Percentiles rank a stretch among this genome's conserved stretches.
Evolutionary conservation across 2,888 invertebrate genomes (phyloP).

Genomic region (Sepiola atlantica): DNA sequence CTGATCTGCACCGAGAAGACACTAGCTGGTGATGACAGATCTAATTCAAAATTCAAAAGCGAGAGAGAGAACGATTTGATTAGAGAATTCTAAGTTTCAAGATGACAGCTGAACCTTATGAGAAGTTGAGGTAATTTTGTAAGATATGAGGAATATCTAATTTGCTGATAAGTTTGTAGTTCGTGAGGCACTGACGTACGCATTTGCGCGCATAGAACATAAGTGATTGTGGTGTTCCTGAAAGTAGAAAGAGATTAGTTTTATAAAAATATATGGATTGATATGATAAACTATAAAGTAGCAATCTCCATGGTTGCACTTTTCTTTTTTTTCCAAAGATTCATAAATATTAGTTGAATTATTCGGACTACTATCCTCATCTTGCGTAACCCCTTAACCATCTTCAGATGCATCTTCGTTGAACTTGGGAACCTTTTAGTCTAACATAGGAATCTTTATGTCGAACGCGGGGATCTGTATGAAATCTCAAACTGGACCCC

Average conservation of each 20-base stretch:
- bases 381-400: neutral
- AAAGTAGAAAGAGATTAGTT: neutral
- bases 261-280: neutral
- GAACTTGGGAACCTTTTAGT: neutral
- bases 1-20: too few species aligned
- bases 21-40: too few species aligned
- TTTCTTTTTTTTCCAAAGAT: neutral
- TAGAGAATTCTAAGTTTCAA: too few species aligned
- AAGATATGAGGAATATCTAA: slow-evolving; percentile 55
- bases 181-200: slow-evolving; percentile 54
- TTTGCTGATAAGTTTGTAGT: slow-evolving; percentile 52
- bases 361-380: neutral
- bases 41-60: too few species aligned
- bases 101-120: neutral
- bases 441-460: too few species aligned
- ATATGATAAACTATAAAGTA: neutral
- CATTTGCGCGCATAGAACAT: slow-evolving; percentile 57
- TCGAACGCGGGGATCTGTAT: too few species aligned
- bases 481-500: too few species aligned
- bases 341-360: neutral
- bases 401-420: neutral
- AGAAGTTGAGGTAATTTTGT: slow-evolving; percentile 55
- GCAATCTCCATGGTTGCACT: neutral
- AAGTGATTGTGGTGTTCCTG: slow-evolving; percentile 56
- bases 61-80: too few species aligned